Conservation (phyloP, 2,797 vertebrate genomes). For the Prunella strophiata region DNA sequence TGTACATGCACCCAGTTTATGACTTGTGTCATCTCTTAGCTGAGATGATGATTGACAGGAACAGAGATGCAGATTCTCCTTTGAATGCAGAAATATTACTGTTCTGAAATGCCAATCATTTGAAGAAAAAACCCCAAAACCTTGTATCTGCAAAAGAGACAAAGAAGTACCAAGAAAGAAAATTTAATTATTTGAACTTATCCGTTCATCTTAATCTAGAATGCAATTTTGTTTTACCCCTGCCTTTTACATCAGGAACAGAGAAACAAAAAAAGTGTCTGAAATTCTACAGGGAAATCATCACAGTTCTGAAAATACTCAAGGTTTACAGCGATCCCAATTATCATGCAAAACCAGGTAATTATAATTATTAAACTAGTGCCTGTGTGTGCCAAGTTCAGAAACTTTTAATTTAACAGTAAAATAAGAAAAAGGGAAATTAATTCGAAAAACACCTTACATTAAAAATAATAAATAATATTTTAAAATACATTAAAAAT, state of each 20-base stretch:
- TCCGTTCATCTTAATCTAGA: not conserved
- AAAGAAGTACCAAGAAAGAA: not conserved
- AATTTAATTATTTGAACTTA: not conserved
- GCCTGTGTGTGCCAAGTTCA: not conserved
- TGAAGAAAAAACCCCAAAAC: not conserved
- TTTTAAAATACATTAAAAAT: not conserved
- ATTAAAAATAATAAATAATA: not conserved
- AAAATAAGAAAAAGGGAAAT: not conserved
- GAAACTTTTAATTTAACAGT: not conserved
- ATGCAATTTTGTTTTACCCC: not conserved
- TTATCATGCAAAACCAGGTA: not conserved
- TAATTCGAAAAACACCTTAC: not conserved
- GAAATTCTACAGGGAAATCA: not conserved
- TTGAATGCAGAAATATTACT: not conserved
- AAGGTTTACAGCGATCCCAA: not conserved
- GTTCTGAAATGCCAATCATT: not conserved
- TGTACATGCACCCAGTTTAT: not conserved
- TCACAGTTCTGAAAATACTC: not conserved
- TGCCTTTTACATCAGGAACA: not conserved
- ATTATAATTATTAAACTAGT: not conserved
- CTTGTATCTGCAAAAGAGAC: not conserved
- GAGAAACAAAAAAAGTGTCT: not conserved
- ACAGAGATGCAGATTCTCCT: not conserved
- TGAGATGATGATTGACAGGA: not conserved
- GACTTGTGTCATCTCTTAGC: not conserved